Conservation (phyloP, 2,888 invertebrate genomes). For the Drosophila mercatorum region DNA sequence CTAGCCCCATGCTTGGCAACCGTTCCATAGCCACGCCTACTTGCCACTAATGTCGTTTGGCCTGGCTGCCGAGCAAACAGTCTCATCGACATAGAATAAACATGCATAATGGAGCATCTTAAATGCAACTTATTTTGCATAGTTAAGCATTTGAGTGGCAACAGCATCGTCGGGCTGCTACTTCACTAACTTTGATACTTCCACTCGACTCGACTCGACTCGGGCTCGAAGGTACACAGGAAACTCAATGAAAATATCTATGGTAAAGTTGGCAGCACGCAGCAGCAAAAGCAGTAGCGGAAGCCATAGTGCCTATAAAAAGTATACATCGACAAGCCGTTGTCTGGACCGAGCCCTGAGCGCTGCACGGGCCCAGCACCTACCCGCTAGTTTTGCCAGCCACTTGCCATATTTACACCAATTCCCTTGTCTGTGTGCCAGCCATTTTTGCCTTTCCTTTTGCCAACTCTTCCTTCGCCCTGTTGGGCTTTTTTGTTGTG, state of each 20-base stretch:
- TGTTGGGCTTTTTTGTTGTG: constrained; percentile 29
- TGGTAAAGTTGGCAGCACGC: constrained; percentile 57
- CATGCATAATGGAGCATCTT: constrained; percentile 82
- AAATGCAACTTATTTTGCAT: constrained; percentile 82
- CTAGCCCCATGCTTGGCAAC: constrained; percentile 39
- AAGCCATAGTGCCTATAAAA: constrained; percentile 65
- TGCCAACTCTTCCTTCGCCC: constrained; percentile 3
- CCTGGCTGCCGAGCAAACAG: constrained; percentile 41
- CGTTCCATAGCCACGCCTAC: constrained; percentile 10
- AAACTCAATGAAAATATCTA: constrained; percentile 77
- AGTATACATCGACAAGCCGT: constrained; percentile 55
- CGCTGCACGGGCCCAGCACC: constrained; percentile 20
- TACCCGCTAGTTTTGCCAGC: constrained; percentile 53
- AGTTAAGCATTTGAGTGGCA: constrained; percentile 81
- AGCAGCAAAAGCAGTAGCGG: constrained; percentile 27
- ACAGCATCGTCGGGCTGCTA: constrained; percentile 53
- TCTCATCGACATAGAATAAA: constrained; percentile 78
- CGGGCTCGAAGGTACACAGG: constrained; percentile 51
- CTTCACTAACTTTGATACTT: constrained; percentile 79
- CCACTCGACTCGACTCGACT: constrained; percentile 69
- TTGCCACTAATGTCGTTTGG: constrained; percentile 34
- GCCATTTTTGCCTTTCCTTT: constrained; percentile 52
- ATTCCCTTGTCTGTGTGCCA: constrained; percentile 68
- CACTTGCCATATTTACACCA: constrained; percentile 77
- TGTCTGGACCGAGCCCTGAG: constrained; percentile 26